Evolutionary conservation across 1,140 invertebrate genomes (phyloP).

Genomic region (Lamellibrachia luymesi): DNA sequence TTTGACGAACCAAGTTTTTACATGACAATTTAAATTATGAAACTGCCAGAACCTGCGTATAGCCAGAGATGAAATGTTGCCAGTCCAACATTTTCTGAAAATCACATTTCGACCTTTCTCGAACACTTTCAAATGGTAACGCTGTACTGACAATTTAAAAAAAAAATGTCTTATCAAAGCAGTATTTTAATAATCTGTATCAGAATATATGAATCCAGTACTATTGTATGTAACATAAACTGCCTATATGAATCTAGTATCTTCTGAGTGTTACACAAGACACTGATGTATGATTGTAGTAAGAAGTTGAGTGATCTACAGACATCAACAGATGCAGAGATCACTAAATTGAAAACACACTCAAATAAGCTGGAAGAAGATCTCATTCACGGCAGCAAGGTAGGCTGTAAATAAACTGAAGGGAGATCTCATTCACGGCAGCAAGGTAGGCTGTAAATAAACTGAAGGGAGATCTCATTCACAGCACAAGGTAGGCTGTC

Average conservation of each 20-base stretch:
- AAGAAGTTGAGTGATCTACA: slow-evolving; percentile 47
- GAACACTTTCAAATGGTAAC: no score
- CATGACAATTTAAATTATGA: no score
- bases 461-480: no score
- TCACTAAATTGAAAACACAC: slow-evolving; percentile 52
- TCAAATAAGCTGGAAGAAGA: slow-evolving; percentile 47
- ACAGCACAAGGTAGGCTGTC: slow-evolving; percentile 35
- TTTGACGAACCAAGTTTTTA: no score
- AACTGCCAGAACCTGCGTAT: no score
- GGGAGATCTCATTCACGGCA: no score
- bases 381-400: slow-evolving; percentile 41
- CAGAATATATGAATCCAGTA: no score
- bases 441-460: slow-evolving; percentile 32
- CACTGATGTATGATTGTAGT: slow-evolving; percentile 33
- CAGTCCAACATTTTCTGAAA: no score
- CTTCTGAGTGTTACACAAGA: neutral
- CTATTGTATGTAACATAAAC: neutral
- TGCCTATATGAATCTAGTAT: neutral
- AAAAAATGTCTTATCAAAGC: no score
- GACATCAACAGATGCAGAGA: slow-evolving; percentile 47
- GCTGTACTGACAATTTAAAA: no score
- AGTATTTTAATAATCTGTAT: neutral
- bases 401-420: slow-evolving; percentile 17
- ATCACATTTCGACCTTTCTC: no score
- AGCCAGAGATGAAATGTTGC: no score